Percentiles rank a stretch among this genome's conserved stretches.
phyloP scores from a whole-genome alignment of 23 tunicate species.

The Aplidium turbinatum region DNA sequence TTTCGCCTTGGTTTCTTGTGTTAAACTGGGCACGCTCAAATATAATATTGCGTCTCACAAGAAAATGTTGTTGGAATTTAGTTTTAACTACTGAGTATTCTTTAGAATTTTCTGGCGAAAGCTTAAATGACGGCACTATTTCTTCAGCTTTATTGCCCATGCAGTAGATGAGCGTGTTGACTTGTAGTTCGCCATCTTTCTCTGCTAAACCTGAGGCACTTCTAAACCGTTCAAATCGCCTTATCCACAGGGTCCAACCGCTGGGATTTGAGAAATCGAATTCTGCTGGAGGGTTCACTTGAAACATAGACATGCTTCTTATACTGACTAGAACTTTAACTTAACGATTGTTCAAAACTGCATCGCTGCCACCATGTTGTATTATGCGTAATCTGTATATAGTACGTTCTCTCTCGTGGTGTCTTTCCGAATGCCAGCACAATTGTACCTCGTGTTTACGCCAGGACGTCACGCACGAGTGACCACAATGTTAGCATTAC shows the following conservation, averaged over 20 bases:
- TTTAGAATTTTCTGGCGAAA: not conserved
- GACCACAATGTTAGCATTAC: no score
- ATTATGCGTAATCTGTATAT: no score
- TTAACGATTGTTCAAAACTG: no score
- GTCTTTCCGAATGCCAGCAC: no score
- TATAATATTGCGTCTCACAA: constrained; percentile 8
- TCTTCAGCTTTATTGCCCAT: constrained; percentile 23
- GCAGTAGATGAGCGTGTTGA: constrained; percentile 8
- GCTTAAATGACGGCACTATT: constrained; percentile 10
- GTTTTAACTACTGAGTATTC: constrained; percentile 6
- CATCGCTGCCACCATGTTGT: no score
- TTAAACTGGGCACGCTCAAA: constrained; percentile 28
- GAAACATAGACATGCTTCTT: no score
- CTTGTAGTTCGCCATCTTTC: constrained; percentile 8
- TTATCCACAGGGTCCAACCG: constrained; percentile 18
- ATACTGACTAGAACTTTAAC: no score
- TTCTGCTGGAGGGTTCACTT: no score
- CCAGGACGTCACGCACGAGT: no score
- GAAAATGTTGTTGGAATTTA: constrained; percentile 7
- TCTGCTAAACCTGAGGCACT: constrained; percentile 5
- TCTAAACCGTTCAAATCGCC: constrained; percentile 16
- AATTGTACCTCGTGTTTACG: no score
- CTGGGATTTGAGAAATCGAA: no score
- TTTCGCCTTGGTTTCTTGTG: constrained; percentile 8
- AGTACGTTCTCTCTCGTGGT: no score